Conservation (phyloP, 2,113 vertebrate genomes). For the Anarrhichthys ocellatus region DNA sequence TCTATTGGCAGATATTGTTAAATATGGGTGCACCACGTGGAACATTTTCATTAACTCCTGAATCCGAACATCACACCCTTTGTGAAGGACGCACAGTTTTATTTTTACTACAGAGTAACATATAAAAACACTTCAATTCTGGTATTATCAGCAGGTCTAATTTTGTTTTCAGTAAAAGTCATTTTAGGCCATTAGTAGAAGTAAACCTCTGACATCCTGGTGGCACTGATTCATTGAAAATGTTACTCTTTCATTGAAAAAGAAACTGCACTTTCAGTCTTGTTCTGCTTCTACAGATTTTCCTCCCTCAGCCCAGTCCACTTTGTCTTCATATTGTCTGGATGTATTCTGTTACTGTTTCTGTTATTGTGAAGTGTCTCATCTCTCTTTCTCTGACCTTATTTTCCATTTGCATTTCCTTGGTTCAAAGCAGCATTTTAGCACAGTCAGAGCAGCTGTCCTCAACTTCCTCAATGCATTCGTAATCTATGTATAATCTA, state of each 20-base stretch:
- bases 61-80: not conserved
- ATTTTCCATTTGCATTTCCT: slow-evolving; percentile 50
- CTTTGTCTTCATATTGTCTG: slow-evolving; percentile 41
- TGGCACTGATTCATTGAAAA: not conserved
- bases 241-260: not conserved
- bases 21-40: not conserved
- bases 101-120: not conserved
- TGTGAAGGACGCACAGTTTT: not conserved
- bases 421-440: slow-evolving; percentile 74
- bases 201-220: not conserved
- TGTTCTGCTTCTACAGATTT: slow-evolving; percentile 41
- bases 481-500: not conserved
- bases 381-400: slow-evolving; percentile 46
- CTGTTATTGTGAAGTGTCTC: slow-evolving; percentile 50
- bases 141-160: too few species aligned
- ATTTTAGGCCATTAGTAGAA: not conserved
- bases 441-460: slow-evolving; percentile 47
- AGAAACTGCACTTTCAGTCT: slow-evolving; percentile 62
- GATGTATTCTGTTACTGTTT: slow-evolving; percentile 50
- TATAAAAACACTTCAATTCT: not conserved
- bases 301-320: slow-evolving; percentile 36
- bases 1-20: not conserved
- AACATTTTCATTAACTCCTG: not conserved
- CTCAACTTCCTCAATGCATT: not conserved
- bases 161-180: not conserved